Percentiles rank a stretch among this genome's conserved stretches.
These are phyloP conservation scores for Rhinolophus sinicus DNA, from an alignment of 2,113 vertebrate species.

Conservation along the genomic window DNA sequence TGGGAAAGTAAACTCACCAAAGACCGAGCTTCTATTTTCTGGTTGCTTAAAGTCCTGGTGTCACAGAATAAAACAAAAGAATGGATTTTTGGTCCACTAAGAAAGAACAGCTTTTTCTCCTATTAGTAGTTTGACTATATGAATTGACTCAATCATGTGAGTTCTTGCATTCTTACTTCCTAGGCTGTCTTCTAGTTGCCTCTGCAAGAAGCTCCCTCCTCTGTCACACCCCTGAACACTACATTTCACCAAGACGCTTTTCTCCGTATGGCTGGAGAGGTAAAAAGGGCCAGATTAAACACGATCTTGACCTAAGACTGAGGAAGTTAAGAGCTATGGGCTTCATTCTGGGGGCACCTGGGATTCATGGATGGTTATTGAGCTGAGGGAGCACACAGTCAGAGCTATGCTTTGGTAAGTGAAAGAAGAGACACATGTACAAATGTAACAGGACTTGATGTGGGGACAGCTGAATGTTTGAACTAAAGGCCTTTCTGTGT, in stretches of 20 bases:
- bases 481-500: neutral
- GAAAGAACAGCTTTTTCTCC: neutral
- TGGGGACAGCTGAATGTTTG: neutral
- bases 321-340: neutral
- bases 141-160: neutral
- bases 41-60: neutral
- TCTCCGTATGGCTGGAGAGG: neutral
- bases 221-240: neutral
- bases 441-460: neutral
- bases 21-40: neutral
- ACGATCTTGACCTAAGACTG: neutral
- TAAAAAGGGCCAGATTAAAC: neutral
- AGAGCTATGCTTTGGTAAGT: neutral
- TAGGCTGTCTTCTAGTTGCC: neutral
- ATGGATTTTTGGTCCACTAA: neutral
- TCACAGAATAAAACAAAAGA: neutral
- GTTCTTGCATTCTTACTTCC: neutral
- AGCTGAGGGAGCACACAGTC: neutral
- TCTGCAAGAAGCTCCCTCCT: neutral
- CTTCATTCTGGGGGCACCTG: neutral
- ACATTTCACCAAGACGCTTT: neutral
- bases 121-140: neutral
- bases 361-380: neutral
- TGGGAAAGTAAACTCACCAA: neutral
- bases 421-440: neutral